Conservation (phyloP, 2,888 invertebrate species). For the Nymphalis polychloros region DNA sequence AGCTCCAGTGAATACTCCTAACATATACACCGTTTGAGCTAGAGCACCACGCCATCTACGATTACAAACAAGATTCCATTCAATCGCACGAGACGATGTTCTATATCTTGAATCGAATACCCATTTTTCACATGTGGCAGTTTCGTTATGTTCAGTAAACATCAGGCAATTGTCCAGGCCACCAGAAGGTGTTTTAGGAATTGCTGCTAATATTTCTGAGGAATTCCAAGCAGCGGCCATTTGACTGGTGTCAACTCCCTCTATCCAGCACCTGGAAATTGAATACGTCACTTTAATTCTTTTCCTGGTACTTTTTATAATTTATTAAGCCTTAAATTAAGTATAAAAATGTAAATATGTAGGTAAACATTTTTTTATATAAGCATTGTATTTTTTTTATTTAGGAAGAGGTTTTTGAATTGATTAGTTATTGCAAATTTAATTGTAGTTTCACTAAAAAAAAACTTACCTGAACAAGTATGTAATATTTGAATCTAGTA, state of each 20-base stretch:
- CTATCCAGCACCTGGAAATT: slow-evolving; percentile 82
- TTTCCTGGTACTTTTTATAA: neutral
- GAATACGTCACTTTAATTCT: neutral
- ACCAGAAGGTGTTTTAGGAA: slow-evolving; percentile 80
- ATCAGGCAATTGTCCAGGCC: slow-evolving; percentile 84
- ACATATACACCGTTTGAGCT: slow-evolving; percentile 90
- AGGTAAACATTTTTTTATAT: too few relatives aligned
- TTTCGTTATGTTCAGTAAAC: slow-evolving; percentile 63
- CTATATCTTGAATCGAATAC: slow-evolving; percentile 89
- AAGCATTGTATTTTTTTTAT: too few relatives aligned
- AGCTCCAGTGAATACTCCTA: slow-evolving; percentile 92
- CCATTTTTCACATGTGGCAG: slow-evolving; percentile 76
- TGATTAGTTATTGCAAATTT: neutral
- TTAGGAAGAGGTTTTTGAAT: too few relatives aligned
- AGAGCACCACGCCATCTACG: slow-evolving; percentile 90
- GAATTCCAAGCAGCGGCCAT: slow-evolving; percentile 81
- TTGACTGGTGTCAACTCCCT: slow-evolving; percentile 82
- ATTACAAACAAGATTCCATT: slow-evolving; percentile 92
- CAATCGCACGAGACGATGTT: slow-evolving; percentile 87
- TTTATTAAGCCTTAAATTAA: neutral
- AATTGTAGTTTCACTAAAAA: neutral
- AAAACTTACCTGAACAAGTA: neutral
- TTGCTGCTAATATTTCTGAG: slow-evolving; percentile 75
- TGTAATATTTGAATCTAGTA: neutral
- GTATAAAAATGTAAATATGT: too few relatives aligned